Evolutionary conservation across 2,113 vertebrate genomes (phyloP), one percentile per base, ranked within the genome.

Genomic region (Nesospiza acunhae): DNA sequence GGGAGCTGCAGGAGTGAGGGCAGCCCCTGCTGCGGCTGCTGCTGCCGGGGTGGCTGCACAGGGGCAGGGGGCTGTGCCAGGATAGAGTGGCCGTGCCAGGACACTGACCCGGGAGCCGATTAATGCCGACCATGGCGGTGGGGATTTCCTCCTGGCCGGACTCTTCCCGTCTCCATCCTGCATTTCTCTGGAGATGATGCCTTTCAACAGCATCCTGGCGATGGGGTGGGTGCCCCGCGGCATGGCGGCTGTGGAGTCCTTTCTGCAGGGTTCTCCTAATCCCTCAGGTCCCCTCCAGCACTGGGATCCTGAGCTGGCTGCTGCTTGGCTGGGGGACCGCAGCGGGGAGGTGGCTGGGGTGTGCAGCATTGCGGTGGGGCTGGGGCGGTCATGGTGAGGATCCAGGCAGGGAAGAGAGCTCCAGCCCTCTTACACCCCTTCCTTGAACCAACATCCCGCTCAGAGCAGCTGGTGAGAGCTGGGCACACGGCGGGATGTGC

Each of bases 261-360:
- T 81, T 47, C 14, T 60, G 10, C 49, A 18, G 67, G 14, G 52
- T 52, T 50, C 19, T 81, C 53, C 68, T 20, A 0, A 41, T 69
- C 59, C 55, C 68, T 68, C 58, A 5, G 63, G 15, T 20, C 21
- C 23, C 37, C n/a, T 20, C 28, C 52, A 26, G 58, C 3, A 1
- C 1, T 6, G 64, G 44, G 28, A 5, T 44, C 4, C 5, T 20
- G 39, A 37, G 37, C 35, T 42, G 55, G 24, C 20, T 7, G 1
- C 4, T 22, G 56, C 39, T 10, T 0, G 1, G 41, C 18, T 14
- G 3, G 39, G 27, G 37, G 7, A 15, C 42, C 3, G 3, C 1
- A 7, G 39, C 10, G 0, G 2, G 69, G 77, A 50, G 44, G 41
- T 27, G 74, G 10, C 33, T 21, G 31, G 27, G 64, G 18, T 12